Percentiles rank a stretch among this genome's conserved stretches.
Conservation (phyloP, 2,888 invertebrate species). For the Andrena trimmerana region DNA sequence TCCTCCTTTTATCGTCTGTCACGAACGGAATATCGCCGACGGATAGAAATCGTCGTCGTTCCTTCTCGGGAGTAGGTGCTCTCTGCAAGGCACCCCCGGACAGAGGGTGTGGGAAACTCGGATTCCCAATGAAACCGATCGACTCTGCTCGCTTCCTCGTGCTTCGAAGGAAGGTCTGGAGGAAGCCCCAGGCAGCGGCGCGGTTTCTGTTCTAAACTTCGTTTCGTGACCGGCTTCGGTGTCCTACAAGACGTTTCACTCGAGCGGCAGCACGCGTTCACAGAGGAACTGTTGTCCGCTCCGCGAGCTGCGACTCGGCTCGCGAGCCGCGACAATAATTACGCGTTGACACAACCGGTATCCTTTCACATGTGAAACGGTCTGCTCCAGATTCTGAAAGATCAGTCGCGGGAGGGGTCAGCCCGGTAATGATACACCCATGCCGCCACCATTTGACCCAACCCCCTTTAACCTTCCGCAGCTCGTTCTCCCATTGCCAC, state of each 20-base stretch:
- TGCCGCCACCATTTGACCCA: slow-evolving; percentile 71
- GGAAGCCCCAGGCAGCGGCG: slow-evolving; percentile 60
- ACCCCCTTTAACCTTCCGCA: slow-evolving; percentile 66
- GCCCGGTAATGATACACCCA: slow-evolving; percentile 77
- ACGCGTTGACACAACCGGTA: slow-evolving; percentile 73
- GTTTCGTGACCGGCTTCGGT: slow-evolving; percentile 75
- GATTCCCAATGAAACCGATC: slow-evolving; percentile 41
- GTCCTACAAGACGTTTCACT: slow-evolving; percentile 76
- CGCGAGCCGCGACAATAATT: slow-evolving; percentile 77
- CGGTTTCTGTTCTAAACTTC: slow-evolving; percentile 68
- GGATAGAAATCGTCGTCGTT: background rate
- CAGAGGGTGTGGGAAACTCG: slow-evolving; percentile 49
- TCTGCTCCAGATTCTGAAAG: slow-evolving; percentile 81
- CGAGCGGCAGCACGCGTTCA: slow-evolving; percentile 43
- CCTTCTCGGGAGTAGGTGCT: background rate
- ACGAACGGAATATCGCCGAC: slow-evolving; percentile 14
- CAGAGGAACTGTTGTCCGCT: slow-evolving; percentile 75
- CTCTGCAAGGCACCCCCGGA: too few species aligned
- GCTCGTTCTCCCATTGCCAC: slow-evolving; percentile 36
- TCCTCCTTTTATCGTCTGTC: slow-evolving; percentile 8
- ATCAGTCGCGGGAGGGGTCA: slow-evolving; percentile 79
- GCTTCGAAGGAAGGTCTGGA: slow-evolving; percentile 53
- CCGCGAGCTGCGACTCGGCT: slow-evolving; percentile 43
- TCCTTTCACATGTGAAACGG: slow-evolving; percentile 82
- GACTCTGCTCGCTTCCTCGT: slow-evolving; percentile 20